phyloP scores from a whole-genome alignment of 2,113 vertebrate genomes.

The Hippocampus abdominalis region DNA sequence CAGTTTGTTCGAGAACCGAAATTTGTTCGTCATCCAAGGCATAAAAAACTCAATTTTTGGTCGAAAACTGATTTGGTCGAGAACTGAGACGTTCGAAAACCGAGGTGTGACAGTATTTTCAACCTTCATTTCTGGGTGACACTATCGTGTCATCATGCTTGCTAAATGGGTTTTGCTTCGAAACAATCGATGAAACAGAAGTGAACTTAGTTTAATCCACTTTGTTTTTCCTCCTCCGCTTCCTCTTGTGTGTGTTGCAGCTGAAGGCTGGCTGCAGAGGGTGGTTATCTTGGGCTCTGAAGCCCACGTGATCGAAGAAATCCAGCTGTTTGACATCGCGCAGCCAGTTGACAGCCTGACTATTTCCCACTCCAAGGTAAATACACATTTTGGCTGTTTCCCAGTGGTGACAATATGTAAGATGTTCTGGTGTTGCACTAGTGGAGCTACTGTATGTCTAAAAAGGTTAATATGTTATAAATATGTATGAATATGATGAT shows the following conservation, averaged over 20 bases:
- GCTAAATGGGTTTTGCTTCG: neutral
- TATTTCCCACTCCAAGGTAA: conserved; percentile 84
- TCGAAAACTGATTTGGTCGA: too few species aligned
- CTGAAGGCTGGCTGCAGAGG: conserved; percentile 89
- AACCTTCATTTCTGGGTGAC: neutral
- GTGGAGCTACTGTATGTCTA: conserved; percentile 1
- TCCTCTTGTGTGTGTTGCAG: conserved; percentile 55
- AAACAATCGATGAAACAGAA: neutral
- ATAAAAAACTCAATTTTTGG: too few species aligned
- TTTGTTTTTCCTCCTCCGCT: neutral
- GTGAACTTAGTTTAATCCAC: conserved; percentile 13
- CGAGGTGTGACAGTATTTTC: too few species aligned
- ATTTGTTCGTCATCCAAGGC: too few species aligned
- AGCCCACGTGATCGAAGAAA: conserved; percentile 88
- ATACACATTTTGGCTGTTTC: neutral
- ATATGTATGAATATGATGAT: neutral
- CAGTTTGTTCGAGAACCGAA: too few species aligned
- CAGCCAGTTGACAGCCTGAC: conserved; percentile 88
- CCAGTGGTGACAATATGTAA: neutral
- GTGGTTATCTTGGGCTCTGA: conserved; percentile 78
- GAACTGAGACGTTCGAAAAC: too few species aligned
- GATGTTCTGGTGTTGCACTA: neutral
- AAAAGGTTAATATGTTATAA: neutral
- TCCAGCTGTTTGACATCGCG: conserved; percentile 84
- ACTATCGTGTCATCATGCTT: neutral